Percentiles rank a stretch among this genome's conserved stretches.
These are phyloP conservation scores for Drosophila ercepeae DNA, from an alignment of 1,140 invertebrate genomes.

Conservation along the genomic window DNA sequence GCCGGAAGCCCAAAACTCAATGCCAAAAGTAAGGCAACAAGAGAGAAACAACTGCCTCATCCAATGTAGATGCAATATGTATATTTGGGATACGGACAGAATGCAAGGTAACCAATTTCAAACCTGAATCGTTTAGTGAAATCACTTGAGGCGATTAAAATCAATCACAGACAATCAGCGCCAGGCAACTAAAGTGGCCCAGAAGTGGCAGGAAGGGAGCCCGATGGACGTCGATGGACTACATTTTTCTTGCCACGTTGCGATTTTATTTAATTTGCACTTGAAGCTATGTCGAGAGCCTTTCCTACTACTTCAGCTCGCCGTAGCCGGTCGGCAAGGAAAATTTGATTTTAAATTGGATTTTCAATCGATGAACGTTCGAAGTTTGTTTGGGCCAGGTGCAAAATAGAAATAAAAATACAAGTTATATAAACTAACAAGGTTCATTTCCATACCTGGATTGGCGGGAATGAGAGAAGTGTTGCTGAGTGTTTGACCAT, in stretches of 20 bases:
- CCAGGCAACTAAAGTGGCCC: slow-evolving; percentile 28
- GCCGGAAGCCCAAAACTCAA: slow-evolving; percentile 63
- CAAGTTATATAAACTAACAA: slow-evolving; percentile 55
- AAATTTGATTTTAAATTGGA: slow-evolving; percentile 82
- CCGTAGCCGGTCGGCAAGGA: slow-evolving; percentile 11
- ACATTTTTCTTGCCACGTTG: slow-evolving; percentile 60
- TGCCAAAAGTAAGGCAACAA: slow-evolving; percentile 36
- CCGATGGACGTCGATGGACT: slow-evolving; percentile 23
- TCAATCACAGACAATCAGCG: slow-evolving; percentile 80
- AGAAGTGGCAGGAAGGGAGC: slow-evolving; percentile 10
- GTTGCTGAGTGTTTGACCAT: slow-evolving; percentile 44
- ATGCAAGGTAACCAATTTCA: slow-evolving; percentile 77
- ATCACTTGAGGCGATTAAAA: slow-evolving; percentile 82
- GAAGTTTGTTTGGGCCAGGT: slow-evolving; percentile 45
- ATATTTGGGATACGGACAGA: slow-evolving; percentile 24
- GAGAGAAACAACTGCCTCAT: slow-evolving; percentile 13
- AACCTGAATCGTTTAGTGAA: slow-evolving; percentile 80
- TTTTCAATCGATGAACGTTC: slow-evolving; percentile 56
- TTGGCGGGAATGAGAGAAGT: not conserved
- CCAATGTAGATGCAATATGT: slow-evolving; percentile 12
- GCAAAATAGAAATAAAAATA: slow-evolving; percentile 2
- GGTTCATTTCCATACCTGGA: slow-evolving; percentile 53
- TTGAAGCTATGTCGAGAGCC: slow-evolving; percentile 56
- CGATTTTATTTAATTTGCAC: slow-evolving; percentile 81
- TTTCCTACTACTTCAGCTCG: not conserved